Base-by-base conservation (phyloP, 2,888 invertebrate species). In the Hecatera dysodea region DNA sequence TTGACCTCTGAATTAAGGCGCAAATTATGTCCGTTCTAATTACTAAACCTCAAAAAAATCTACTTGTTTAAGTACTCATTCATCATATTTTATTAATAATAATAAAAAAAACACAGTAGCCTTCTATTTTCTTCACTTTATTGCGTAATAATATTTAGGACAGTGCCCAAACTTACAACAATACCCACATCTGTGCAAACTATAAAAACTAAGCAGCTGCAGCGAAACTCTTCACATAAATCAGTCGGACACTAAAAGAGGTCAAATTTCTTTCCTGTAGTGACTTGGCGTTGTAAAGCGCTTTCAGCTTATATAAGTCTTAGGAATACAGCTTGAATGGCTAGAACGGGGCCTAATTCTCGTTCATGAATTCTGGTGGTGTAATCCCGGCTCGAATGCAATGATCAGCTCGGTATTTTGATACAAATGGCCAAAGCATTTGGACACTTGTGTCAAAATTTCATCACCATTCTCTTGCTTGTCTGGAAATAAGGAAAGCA, bases 201-300 rank as follows among this genome's bases (percentile, higher is more conserved):
- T 77, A 63, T 76, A 81, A 84, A 81, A 84, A 81, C 68, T 84
- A 55, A 72, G 76, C 65, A 63, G 70, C 57, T 79, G 84, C 81
- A 77, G 72, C 67, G 63, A 50, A 74, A 82, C 70, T 84, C 70
- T 57, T 36, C 72, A 77, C 79, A 84, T 84, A 84, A 84, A 84
- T 84, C 84, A 84, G 62, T 75, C 52, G 70, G 77, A 78, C 82
- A 78, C 84, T 67, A 75, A 84, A 84, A 84, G 81, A 78, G 79
- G 81, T 76, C 84, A 81, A 84, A 84, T 84, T 81, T 71, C 81
- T 81, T 82, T 82, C 84, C 79, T 79, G 82, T 79, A 82, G 74
- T 71, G 52, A 60, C 60, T 73, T 62, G 19, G 50, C 68, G 56
- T 64, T 72, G 46, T 72, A 77, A 82, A 78, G 74, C 82, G 78